Percentiles rank a stretch among this genome's conserved stretches.
These are phyloP conservation scores for Macroglossus sobrinus DNA, from an alignment of 2,113 vertebrate species.

Conservation along the genomic window DNA sequence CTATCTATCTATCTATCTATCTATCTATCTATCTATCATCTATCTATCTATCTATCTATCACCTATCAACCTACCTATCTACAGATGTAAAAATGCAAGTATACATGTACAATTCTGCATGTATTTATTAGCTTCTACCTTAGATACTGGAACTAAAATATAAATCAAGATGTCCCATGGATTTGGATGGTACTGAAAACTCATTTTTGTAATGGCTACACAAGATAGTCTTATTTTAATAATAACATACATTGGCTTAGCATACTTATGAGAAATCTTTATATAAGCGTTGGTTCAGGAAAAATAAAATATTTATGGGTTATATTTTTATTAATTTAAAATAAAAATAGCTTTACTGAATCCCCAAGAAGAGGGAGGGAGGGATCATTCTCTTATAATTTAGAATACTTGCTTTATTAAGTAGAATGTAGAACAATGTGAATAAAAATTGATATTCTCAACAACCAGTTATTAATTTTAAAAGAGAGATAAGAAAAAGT, in stretches of 20 bases:
- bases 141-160: neutral
- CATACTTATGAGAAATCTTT: neutral
- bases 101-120: neutral
- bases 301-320: conserved; percentile 12
- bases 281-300: neutral
- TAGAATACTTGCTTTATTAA: neutral
- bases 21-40: neutral
- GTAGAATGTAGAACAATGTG: neutral
- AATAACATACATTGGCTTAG: neutral
- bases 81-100: neutral
- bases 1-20: neutral
- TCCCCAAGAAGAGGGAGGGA: no score
- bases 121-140: neutral
- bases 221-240: neutral
- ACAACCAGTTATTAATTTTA: neutral
- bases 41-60: neutral
- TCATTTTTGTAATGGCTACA: neutral
- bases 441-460: neutral
- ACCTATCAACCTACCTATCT: neutral
- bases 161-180: neutral
- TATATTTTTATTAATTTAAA: conserved; percentile 19
- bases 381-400: neutral
- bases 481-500: neutral
- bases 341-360: conserved; percentile 12
- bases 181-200: neutral